Evolutionary conservation across 2,797 vertebrate species (phyloP), one percentile per base, ranked within the genome.

Genomic region (Ctenosaura bakeri): DNA sequence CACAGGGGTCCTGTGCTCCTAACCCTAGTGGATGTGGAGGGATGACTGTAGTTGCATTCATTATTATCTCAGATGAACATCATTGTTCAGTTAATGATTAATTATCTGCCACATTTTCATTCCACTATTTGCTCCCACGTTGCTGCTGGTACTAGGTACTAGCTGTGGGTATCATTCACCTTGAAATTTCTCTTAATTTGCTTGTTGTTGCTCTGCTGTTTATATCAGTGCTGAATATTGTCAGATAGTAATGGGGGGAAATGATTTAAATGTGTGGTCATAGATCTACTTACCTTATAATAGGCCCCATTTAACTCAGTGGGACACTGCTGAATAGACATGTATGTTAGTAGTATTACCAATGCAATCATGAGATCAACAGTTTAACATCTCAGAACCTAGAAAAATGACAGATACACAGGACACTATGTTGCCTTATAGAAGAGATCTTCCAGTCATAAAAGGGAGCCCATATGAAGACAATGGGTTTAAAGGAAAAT

Each of bases 31-130:
- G 4, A 46, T 46, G 42, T 46, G 4, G 42, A 46, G 42, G 42
- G 42, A 46, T 46, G 42, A 46, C 42, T 46, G 2, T 46, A 4
- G 4, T 46, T 46, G 42, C 7, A 29, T 76, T 76, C 76, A 29
- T 59, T 59, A 56, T 74, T 38, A 24, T 24, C 24, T 52, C 26
- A 35, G 64, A 42, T n/a, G 59, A 84, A 32, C 20, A 50, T 52
- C 0, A 16, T 50, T 32, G 26, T 71, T 52, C 73, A 59, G 16
- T 0, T 0, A 26, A 91, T 89, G n/a, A 84, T 83, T 1, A 4
- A 84, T 85, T 1, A 4, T 32, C 6, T 24, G 1, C 56, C 71
- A 89, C 42, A 0, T 94, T 94, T 91, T 90, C 85, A 90, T 85
- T 69, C 50, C 7, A 54, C 29, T 32, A 10, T n/a, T 85, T 69